phyloP scores from a whole-genome alignment of 1,140 invertebrate genomes.

The Drosophila sp. region DNA sequence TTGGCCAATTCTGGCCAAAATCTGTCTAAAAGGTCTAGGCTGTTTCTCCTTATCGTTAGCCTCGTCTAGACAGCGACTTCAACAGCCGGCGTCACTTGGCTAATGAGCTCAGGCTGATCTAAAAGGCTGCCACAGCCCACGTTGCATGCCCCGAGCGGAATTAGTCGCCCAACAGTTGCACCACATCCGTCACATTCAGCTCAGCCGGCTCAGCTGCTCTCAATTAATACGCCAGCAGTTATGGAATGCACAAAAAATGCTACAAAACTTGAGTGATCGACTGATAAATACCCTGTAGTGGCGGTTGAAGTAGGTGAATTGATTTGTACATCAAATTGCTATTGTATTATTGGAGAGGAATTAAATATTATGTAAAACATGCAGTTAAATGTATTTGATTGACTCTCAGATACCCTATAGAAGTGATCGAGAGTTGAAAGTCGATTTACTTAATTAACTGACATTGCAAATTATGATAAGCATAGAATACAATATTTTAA shows the following conservation, averaged over 20 bases:
- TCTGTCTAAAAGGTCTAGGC: conserved; percentile 11
- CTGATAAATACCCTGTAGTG: conserved; percentile 6
- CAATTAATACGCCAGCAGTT: conserved; percentile 68
- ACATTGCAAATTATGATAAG: no score
- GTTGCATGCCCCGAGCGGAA: conserved; percentile 7
- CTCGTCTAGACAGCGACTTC: conserved; percentile 58
- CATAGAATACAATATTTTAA: not conserved
- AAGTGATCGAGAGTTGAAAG: not conserved
- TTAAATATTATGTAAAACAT: not conserved
- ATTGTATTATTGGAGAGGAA: not conserved
- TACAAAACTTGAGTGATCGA: not conserved
- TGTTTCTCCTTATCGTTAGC: conserved; percentile 44
- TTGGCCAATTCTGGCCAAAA: conserved; percentile 30
- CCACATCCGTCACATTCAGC: conserved; percentile 18
- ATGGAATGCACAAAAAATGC: conserved; percentile 17
- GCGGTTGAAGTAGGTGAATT: not conserved
- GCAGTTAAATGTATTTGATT: not conserved
- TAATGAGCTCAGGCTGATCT: conserved; percentile 56
- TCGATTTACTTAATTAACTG: no score
- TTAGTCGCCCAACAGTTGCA: conserved; percentile 22
- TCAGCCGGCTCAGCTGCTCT: conserved; percentile 64
- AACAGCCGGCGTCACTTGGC: conserved; percentile 5
- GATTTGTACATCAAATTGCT: not conserved
- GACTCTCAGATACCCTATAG: not conserved
- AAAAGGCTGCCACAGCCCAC: conserved; percentile 20